Base-by-base conservation (phyloP, 2,113 vertebrate genomes). In the Odobenus rosmarus region DNA sequence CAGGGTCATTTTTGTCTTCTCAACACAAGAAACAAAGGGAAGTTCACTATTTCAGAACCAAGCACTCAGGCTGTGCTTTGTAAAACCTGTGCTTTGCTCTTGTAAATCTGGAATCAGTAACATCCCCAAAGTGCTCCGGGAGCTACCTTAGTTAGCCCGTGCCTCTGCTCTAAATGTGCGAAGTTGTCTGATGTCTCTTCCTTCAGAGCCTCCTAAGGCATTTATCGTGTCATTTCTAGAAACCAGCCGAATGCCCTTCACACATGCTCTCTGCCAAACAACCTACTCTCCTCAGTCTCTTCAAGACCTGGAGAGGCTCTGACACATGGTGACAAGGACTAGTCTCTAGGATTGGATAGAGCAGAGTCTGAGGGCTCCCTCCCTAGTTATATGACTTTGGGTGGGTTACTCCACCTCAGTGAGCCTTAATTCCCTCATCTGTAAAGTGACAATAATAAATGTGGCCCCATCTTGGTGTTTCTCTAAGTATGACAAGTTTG, bases 401-500 rank as follows among this genome's bases (percentile, higher is more conserved):
- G 51, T 3, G 10, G 21, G 1, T 76, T 86, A 26, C 36, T 79
- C 84, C 18, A 79, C 5, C 67, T 90, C 86, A 79, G 7, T 46
- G 62, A 82, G 15, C 3, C 71, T 80, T 53, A n/a, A 42, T 83
- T 79, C 14, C 39, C 31, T 83, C 62, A 80, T 62, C 53, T 80
- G 11, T 57, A 61, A 88, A 95, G 64, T 79, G n/a, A 15, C 59
- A 39, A 74, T 84, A 53, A 85, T 49, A 64, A 83, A 83, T 71
- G 24, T 3, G 61, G 24, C 49, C 42, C 3, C 4, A 26, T 74
- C 15, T 69, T 49, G 31, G 53, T 77, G 21, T 88, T 81, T 83
- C 81, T 96, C 33, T 13, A 46, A 71, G 15, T 92, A 55, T 91
- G 71, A 85, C 90, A 92, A 86, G 53, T 86, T 85, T 49, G 11